A percentile compares a stretch with the other conserved stretches of the same genome.
Conservation (phyloP, 2,113 vertebrate species). For the Stegastes partitus region DNA sequence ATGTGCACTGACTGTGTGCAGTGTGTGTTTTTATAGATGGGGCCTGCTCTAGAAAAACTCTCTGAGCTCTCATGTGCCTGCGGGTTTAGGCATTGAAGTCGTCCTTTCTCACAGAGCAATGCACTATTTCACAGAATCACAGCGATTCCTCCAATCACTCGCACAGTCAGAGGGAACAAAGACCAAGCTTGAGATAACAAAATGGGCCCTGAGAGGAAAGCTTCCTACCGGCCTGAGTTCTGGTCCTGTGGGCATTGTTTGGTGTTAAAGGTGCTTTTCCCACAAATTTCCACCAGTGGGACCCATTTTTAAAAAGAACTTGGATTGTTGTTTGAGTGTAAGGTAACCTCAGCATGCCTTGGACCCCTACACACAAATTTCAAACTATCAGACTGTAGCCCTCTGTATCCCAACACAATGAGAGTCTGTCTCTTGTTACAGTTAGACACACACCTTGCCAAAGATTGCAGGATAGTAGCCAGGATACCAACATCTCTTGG, state of each 20-base stretch:
- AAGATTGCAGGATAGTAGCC: not conserved
- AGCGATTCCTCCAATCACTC: constrained; percentile 56
- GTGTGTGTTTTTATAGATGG: constrained; percentile 68
- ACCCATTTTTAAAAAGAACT: constrained; percentile 19
- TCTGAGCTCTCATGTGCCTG: constrained; percentile 32
- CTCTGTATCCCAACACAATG: constrained; percentile 54
- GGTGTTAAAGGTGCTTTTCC: constrained; percentile 69
- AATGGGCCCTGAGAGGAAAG: constrained; percentile 49
- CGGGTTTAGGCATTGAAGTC: constrained; percentile 59
- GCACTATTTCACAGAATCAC: constrained; percentile 62
- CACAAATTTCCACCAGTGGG: constrained; percentile 60
- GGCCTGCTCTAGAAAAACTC: constrained; percentile 57
- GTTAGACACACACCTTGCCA: constrained; percentile 9
- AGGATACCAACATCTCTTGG: not conserved
- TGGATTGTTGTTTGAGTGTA: constrained; percentile 63
- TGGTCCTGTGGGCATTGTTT: constrained; percentile 56
- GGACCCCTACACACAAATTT: constrained; percentile 45
- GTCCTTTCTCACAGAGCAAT: constrained; percentile 61
- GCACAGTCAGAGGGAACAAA: constrained; percentile 66
- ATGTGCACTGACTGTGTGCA: constrained; percentile 18
- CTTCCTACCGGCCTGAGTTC: constrained; percentile 44
- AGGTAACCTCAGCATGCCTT: constrained; percentile 48
- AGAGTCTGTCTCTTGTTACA: constrained; percentile 38
- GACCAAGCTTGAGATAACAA: constrained; percentile 73
- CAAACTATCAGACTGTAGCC: constrained; percentile 40